Conservation (phyloP, 2,797 vertebrate species). For the Sandelia bainsii region DNA sequence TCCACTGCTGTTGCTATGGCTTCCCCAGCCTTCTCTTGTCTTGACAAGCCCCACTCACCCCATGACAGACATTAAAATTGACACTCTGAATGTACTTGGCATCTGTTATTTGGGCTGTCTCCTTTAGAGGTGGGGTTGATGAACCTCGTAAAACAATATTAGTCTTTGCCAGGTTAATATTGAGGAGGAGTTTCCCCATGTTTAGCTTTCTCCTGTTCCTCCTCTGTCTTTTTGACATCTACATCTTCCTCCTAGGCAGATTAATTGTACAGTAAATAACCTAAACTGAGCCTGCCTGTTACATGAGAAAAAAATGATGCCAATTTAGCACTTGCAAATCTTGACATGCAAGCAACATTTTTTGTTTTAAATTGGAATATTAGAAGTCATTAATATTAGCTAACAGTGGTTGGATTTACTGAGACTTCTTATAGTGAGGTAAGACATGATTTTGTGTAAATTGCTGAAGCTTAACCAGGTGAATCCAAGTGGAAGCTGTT, state of each 20-base stretch:
- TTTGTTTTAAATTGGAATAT: neutral
- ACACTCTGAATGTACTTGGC: neutral
- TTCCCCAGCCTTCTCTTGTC: neutral
- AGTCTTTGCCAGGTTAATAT: constrained; percentile 14
- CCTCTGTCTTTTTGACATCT: constrained; percentile 18
- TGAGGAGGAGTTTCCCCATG: constrained; percentile 3
- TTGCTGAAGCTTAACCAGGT: constrained; percentile 2
- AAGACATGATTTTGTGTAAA: neutral
- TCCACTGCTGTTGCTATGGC: neutral
- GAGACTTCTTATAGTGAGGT: no score
- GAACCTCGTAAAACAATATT: constrained; percentile 13
- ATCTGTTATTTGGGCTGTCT: neutral
- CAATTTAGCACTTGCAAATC: constrained; percentile 8
- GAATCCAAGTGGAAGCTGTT: constrained; percentile 22
- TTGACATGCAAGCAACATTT: neutral
- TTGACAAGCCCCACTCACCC: neutral
- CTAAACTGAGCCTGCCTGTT: constrained; percentile 21
- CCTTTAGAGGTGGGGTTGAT: constrained; percentile 19
- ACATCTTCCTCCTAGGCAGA: neutral
- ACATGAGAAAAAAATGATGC: neutral
- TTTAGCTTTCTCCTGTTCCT: neutral
- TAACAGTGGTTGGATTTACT: no score
- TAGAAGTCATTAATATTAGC: neutral
- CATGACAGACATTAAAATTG: neutral
- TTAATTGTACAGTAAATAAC: constrained; percentile 30